These are phyloP conservation scores for Drosophila repleta DNA, from an alignment of 1,140 invertebrate genomes.

Conservation along the genomic window DNA sequence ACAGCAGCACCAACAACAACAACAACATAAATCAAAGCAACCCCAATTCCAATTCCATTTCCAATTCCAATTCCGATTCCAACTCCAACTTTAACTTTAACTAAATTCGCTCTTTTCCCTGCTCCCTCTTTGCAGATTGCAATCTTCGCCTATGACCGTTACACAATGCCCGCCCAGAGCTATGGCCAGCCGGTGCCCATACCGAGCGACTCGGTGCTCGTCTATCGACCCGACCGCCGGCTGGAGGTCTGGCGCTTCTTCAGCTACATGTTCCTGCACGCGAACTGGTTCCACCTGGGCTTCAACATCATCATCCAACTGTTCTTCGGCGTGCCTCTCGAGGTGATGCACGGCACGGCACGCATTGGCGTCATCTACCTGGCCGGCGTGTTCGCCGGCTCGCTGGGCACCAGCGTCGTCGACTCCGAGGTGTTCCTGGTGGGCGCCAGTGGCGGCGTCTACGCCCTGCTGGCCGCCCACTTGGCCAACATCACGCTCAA, in stretches of 20 bases:
- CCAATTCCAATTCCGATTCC: background rate
- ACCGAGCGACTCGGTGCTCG: constrained; percentile 95
- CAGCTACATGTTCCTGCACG: constrained; percentile 97
- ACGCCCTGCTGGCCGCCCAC: constrained; percentile 96
- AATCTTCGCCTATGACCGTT: constrained; percentile 94
- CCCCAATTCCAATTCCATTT: constrained; percentile 10
- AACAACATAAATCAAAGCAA: constrained; percentile 60
- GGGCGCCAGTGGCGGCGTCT: constrained; percentile 96
- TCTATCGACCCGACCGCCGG: constrained; percentile 96
- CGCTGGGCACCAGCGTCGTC: constrained; percentile 95
- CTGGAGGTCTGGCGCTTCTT: constrained; percentile 97
- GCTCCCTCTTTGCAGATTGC: constrained; percentile 88
- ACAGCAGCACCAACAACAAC: constrained; percentile 60
- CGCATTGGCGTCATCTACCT: constrained; percentile 96
- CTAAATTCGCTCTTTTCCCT: constrained; percentile 50
- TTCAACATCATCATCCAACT: constrained; percentile 98
- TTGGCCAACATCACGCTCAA: constrained; percentile 97
- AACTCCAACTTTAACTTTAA: constrained; percentile 12
- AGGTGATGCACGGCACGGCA: constrained; percentile 97
- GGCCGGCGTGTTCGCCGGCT: constrained; percentile 96
- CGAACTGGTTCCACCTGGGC: constrained; percentile 97
- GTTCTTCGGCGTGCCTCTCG: constrained; percentile 94
- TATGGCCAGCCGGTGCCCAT: constrained; percentile 90
- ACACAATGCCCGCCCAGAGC: constrained; percentile 85
- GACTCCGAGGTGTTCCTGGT: constrained; percentile 97